Conservation (phyloP, 2,888 invertebrate species). For the Papilio demoleus region DNA sequence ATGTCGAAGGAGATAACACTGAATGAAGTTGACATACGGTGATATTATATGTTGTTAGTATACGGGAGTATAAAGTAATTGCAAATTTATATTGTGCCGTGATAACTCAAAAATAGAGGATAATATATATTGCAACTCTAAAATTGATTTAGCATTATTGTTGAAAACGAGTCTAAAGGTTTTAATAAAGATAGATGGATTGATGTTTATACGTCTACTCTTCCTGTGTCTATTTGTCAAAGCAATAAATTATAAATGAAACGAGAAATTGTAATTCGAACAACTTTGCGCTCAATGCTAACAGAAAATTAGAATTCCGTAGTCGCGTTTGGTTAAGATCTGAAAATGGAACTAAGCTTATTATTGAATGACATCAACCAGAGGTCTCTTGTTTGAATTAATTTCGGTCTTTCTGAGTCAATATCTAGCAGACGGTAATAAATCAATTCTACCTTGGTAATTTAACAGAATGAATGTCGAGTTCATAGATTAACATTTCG, state of each 20-base stretch:
- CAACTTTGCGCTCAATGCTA: slow-evolving; percentile 21
- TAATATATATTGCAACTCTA: background rate
- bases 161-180: background rate
- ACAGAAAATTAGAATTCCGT: slow-evolving; percentile 37
- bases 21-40: slow-evolving; percentile 72
- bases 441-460: slow-evolving; percentile 16
- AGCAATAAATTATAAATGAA: slow-evolving; percentile 26
- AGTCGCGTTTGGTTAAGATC: slow-evolving; percentile 9
- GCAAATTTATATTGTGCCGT: slow-evolving; percentile 29
- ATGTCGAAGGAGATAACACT: slow-evolving; percentile 69
- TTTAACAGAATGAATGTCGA: slow-evolving; percentile 20
- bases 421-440: slow-evolving; percentile 25
- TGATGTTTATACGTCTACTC: slow-evolving; percentile 21
- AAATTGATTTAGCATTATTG: background rate
- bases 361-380: slow-evolving; percentile 34
- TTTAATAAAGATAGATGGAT: slow-evolving; percentile 24
- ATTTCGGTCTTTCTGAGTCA: slow-evolving; percentile 26
- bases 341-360: slow-evolving; percentile 36
- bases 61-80: slow-evolving; percentile 30
- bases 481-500: slow-evolving; percentile 24
- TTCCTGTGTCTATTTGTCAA: slow-evolving; percentile 3
- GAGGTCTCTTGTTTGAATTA: slow-evolving; percentile 21
- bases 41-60: slow-evolving; percentile 47
- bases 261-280: slow-evolving; percentile 24
- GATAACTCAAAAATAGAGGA: background rate